Evolutionary conservation across 23 tunicate genomes (phyloP).

Genomic region (Trididemnum clinides): DNA sequence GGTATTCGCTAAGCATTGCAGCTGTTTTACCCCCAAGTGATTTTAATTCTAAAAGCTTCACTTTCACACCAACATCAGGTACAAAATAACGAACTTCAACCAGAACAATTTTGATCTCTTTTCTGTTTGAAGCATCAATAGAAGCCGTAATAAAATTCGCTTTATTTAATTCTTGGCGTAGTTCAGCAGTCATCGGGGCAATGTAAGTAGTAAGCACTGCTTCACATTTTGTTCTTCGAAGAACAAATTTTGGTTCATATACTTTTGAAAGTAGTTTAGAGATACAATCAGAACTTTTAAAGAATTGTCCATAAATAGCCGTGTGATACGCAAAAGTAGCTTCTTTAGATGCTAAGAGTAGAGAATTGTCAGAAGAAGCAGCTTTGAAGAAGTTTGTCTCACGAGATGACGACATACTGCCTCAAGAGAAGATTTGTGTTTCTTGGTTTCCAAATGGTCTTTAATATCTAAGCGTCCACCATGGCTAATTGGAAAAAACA

Average conservation of each 20-base stretch:
- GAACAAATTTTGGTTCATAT: slow-evolving; percentile 67
- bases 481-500: slow-evolving; percentile 34
- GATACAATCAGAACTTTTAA: slow-evolving; percentile 65
- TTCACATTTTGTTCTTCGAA: slow-evolving; percentile 60
- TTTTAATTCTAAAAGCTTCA: slow-evolving; percentile 36
- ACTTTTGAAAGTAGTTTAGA: slow-evolving; percentile 69
- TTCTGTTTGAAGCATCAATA: slow-evolving; percentile 72
- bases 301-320: slow-evolving; percentile 61
- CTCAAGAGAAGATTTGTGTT: slow-evolving; percentile 48
- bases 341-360: slow-evolving; percentile 59
- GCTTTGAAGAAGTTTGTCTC: slow-evolving; percentile 55
- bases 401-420: slow-evolving; percentile 57
- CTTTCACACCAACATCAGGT: slow-evolving; percentile 57
- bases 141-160: slow-evolving; percentile 48
- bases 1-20: no score
- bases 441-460: slow-evolving; percentile 30
- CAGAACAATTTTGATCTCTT: slow-evolving; percentile 57
- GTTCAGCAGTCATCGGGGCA: slow-evolving; percentile 72
- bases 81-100: slow-evolving; percentile 49
- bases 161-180: slow-evolving; percentile 54
- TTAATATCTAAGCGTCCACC: slow-evolving; percentile 33
- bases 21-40: no score
- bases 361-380: slow-evolving; percentile 51
- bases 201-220: slow-evolving; percentile 57
- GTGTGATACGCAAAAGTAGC: slow-evolving; percentile 55